Evolutionary conservation across 1,140 invertebrate genomes (phyloP).

Genomic region (Meloidogyne chitwoodi): DNA sequence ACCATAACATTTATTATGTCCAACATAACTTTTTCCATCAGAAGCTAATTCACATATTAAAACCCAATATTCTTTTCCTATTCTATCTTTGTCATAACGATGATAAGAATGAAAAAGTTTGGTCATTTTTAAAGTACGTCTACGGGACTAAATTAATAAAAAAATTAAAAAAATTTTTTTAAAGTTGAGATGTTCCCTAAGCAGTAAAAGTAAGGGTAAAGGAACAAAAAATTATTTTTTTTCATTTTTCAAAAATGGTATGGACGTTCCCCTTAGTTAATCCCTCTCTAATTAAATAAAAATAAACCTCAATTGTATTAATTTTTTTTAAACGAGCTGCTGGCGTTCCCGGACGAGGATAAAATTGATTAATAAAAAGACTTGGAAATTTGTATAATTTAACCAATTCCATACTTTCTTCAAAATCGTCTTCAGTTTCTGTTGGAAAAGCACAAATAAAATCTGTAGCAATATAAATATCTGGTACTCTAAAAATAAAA

Average conservation of each 20-base stretch:
- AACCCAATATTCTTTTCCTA: slow-evolving; percentile 75
- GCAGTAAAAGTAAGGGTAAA: too few species aligned
- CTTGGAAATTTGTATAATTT: slow-evolving; percentile 83
- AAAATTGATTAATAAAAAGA: slow-evolving; percentile 91
- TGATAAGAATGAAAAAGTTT: slow-evolving; percentile 86
- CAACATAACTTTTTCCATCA: slow-evolving; percentile 83
- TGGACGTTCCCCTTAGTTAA: too few species aligned
- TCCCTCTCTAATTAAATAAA: too few species aligned
- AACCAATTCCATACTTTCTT: slow-evolving; percentile 79
- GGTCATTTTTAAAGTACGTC: slow-evolving; percentile 78
- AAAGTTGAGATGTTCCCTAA: too few species aligned
- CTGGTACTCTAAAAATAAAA: slow-evolving; percentile 69
- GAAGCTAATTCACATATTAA: slow-evolving; percentile 87
- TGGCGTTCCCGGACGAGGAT: slow-evolving; percentile 86
- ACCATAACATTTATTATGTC: slow-evolving; percentile 87
- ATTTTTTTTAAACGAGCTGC: slow-evolving; percentile 81
- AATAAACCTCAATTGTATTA: slow-evolving; percentile 70
- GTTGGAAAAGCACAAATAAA: slow-evolving; percentile 98
- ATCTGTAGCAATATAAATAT: slow-evolving; percentile 90
- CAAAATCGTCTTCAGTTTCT: slow-evolving; percentile 85
- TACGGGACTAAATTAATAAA: slow-evolving; percentile 70
- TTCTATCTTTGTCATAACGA: slow-evolving; percentile 72
- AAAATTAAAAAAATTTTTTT: neutral
- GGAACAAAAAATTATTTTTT: too few species aligned
- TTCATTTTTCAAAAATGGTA: too few species aligned